Base-by-base conservation (phyloP, 2,888 invertebrate genomes). In the Ametastegia equiseti region DNA sequence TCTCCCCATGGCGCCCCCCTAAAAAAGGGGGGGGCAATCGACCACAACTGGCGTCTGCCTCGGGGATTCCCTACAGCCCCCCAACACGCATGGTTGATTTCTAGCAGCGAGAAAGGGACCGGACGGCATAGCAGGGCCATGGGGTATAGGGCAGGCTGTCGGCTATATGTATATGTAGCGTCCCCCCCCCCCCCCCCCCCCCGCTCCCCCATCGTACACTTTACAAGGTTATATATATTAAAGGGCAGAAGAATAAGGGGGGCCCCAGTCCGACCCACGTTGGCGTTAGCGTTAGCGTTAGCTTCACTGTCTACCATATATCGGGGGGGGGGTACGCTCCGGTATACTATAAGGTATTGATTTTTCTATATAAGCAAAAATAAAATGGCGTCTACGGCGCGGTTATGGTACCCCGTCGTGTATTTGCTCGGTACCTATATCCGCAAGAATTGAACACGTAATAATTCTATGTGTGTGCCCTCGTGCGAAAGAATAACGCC, bases 401-500 rank as follows among this genome's bases (percentile, higher is more conserved):
- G n/a, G n/a, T n/a, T n/a, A n/a, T n/a, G 33, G 54, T 75, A 33
- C 75, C 75, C 54, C 54, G 27, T 33, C 42, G 54, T n/a, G 27
- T 78, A 78, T 78, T 78, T 78, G 78, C 78, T 45, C 78, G 15
- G 54, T 60, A 23, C 27, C 63, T 63, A 15, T 19, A 67, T 36
- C n/a, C 11, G 39, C 27, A 13, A 15, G 60, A 57, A 60, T 60
- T 60, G 27, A 60, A 33, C 60, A 50, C 57, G 39, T 42, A 63
- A 78, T 63, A n/a, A n/a, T n/a, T n/a, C n/a, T n/a, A n/a, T 78
- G 15, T 45, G 2, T 54, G 60, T 78, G 39, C 78, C 63, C 60
- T 82, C 78, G 82, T 69, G 63, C 80, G 82, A 81, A 42, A 80
- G 82, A 83, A 82, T 82, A 71, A 80, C 80, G 33, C 75, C 82